Percentiles rank a stretch among this genome's conserved stretches.
Conservation (phyloP, 2,797 vertebrate species). For the Argya squamiceps region DNA sequence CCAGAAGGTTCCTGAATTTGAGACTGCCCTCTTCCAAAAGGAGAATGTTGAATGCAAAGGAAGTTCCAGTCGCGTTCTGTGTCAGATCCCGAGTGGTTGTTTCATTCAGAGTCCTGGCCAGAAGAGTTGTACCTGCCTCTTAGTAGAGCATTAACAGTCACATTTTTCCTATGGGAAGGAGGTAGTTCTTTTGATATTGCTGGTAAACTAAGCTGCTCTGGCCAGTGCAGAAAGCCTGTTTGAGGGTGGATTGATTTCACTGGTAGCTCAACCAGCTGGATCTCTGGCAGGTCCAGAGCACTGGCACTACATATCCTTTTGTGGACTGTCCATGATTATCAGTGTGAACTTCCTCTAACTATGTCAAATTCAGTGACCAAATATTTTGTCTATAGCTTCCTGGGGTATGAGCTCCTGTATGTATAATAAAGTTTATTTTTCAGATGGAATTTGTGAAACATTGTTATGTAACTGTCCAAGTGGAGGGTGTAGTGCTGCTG, state of each 20-base stretch:
- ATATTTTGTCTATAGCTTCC: not conserved
- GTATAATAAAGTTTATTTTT: slow-evolving; percentile 74
- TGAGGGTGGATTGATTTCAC: not conserved
- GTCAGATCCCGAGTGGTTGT: rapidly evolving
- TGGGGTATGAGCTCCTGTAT: not conserved
- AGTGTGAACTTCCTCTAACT: not conserved
- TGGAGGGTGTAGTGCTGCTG: not conserved
- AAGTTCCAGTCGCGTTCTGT: rapidly evolving
- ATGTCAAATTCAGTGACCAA: not conserved
- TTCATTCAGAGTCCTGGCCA: not conserved
- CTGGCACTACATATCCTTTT: not conserved
- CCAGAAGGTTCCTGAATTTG: not conserved
- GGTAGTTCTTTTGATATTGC: not conserved
- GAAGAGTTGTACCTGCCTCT: not conserved
- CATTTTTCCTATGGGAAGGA: not conserved
- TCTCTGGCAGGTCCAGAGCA: slow-evolving; percentile 30
- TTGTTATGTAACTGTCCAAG: not conserved
- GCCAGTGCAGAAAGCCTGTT: not conserved
- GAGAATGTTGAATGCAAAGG: not conserved
- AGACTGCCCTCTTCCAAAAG: not conserved
- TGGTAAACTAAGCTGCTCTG: not conserved
- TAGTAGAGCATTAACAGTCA: not conserved
- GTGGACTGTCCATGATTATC: not conserved
- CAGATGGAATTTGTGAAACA: not conserved
- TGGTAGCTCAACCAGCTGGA: not conserved